These are phyloP conservation scores for Menidia menidia DNA, from an alignment of 2,797 vertebrate species.

Conservation along the genomic window DNA sequence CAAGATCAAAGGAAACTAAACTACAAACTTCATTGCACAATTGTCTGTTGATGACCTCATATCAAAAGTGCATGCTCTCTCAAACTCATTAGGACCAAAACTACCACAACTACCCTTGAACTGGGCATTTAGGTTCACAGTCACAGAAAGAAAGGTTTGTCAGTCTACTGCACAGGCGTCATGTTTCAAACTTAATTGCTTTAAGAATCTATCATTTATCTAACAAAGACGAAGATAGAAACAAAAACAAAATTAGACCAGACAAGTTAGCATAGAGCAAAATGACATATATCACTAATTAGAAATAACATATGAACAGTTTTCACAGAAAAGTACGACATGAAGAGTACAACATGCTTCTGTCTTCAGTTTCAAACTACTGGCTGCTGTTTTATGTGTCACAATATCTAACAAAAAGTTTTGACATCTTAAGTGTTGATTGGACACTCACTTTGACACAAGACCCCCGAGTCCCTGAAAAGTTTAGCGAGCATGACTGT, in stretches of 20 bases:
- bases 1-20: not conserved
- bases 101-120: slow-evolving; percentile 3
- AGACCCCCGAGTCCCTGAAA: not conserved
- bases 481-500: not conserved
- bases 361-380: not conserved
- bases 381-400: not conserved
- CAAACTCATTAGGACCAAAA: not conserved
- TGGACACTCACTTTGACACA: not conserved
- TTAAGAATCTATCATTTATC: too few relatives aligned
- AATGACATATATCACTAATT: too few relatives aligned
- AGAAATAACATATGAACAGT: too few relatives aligned
- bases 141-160: too few relatives aligned
- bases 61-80: not conserved
- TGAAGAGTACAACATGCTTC: not conserved
- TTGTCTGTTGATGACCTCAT: not conserved
- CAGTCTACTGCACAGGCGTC: too few relatives aligned
- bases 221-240: too few relatives aligned
- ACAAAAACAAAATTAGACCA: too few relatives aligned
- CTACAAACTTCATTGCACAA: not conserved
- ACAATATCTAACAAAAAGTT: not conserved
- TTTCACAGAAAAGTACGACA: too few relatives aligned
- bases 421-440: not conserved
- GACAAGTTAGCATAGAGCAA: too few relatives aligned
- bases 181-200: too few relatives aligned
- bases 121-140: not conserved